These are phyloP conservation scores for Teinopalpus imperialis DNA, from an alignment of 2,888 invertebrate genomes.

Conservation along the genomic window DNA sequence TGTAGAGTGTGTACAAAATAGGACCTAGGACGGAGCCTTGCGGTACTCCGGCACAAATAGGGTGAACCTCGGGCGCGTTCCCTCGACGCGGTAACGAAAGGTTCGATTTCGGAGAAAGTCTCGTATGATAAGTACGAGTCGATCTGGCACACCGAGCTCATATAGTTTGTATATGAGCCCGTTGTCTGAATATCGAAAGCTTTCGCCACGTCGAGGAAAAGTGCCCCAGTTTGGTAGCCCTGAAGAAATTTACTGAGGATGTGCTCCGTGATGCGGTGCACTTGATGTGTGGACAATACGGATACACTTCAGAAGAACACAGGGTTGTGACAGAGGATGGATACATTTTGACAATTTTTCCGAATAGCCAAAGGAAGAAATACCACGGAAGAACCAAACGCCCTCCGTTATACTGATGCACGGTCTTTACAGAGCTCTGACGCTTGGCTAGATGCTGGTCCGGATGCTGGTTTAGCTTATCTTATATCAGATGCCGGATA, in stretches of 20 bases:
- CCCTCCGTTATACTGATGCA: constrained; percentile 52
- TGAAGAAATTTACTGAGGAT: constrained; percentile 34
- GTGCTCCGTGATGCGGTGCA: too few species aligned
- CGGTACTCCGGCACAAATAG: too few species aligned
- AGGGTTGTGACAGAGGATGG: constrained; percentile 36
- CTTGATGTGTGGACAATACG: constrained; percentile 28
- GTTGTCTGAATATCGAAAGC: too few species aligned
- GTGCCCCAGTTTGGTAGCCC: too few species aligned
- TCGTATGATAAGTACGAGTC: too few species aligned
- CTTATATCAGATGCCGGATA: constrained; percentile 79
- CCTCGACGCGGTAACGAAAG: too few species aligned
- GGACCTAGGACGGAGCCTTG: too few species aligned
- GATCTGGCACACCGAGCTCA: constrained; percentile 41
- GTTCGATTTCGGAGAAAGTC: too few species aligned
- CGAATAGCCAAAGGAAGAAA: constrained; percentile 33
- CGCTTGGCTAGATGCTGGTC: constrained; percentile 47
- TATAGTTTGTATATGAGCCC: constrained; percentile 41
- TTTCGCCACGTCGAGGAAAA: too few species aligned
- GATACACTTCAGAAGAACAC: constrained; percentile 28
- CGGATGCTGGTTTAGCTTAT: constrained; percentile 42
- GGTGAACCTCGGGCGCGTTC: too few species aligned
- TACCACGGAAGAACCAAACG: constrained; percentile 26
- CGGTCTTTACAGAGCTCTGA: constrained; percentile 57
- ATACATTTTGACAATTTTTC: constrained; percentile 36
- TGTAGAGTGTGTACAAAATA: too few species aligned